Evolutionary conservation across 2,888 invertebrate genomes (phyloP), one percentile per base, ranked within the genome.

Genomic region (Micoletzkya japonica): DNA sequence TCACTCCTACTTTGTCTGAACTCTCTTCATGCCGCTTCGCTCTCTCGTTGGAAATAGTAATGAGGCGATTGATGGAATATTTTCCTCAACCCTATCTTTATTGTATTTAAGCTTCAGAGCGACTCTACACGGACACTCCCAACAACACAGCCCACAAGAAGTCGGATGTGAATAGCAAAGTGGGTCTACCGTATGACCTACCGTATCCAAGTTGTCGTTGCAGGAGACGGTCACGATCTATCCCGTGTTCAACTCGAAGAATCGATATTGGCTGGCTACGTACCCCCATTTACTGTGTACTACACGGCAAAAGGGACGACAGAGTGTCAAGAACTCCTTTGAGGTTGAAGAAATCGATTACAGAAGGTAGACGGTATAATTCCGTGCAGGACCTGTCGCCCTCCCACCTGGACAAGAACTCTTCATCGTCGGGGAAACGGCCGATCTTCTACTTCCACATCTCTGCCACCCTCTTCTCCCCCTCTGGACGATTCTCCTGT

Each of bases 391-490:
- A 81, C 72, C 74, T 81, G 20, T 81, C 79, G 17, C 78, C 79
- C 1, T 72, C 73, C 73, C 70, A 44, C 14, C 70, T 70, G 44
- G 77, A 76, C 72, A 79, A 75, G 34, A 17, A 44, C 20, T 24
- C 20, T n/a, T 50, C 50, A 39, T 72, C 74, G 17, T 79, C 72
- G 44, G 84, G 84, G 44, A 84, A 84, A 73, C 73, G 84, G 4
- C 84, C 84, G 6, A 79, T 84, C 49, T 84, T 84, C 73, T 84
- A 84, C 61, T 83, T 84, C 73, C 83, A 84, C 59, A 79, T 84
- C 58, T 73, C 74, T 28, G 84, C 83, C 1, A 83, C 83, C 7
- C 77, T 84, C 76, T 79, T 78, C 72, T 73, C 72, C 66, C 82
- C 82, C 1, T 82, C 82, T 0, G 82, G 82, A 20, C 72, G 76